phyloP scores from a whole-genome alignment of 2,888 invertebrate genomes.

The Tribolium freemani region DNA sequence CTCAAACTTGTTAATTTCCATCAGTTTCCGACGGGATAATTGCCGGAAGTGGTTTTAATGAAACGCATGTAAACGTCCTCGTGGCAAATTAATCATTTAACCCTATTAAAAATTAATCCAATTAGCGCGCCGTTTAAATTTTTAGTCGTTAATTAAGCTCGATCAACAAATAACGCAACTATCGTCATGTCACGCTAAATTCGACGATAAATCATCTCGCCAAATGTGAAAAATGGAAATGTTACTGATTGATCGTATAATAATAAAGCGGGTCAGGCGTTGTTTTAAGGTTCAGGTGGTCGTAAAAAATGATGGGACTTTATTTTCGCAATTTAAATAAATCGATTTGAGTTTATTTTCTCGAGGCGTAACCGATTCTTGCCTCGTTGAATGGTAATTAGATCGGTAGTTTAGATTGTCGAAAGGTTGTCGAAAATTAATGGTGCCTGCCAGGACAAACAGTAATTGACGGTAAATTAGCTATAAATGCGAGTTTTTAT shows the following conservation, averaged over 20 bases:
- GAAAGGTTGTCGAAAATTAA: slow-evolving; percentile 21
- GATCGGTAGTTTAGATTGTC: slow-evolving; percentile 5
- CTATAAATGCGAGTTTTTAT: slow-evolving; percentile 6
- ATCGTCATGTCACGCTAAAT: not conserved
- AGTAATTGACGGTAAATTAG: slow-evolving; percentile 15
- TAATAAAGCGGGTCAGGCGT: slow-evolving; percentile 12
- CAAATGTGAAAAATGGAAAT: too few species aligned
- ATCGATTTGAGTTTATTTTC: slow-evolving; percentile 5
- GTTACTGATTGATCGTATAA: not conserved
- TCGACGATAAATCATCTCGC: not conserved
- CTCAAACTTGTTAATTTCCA: too few species aligned
- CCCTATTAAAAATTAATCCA: not conserved
- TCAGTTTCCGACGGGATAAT: not conserved
- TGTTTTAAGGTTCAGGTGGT: slow-evolving; percentile 9
- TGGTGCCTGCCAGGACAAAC: slow-evolving; percentile 6
- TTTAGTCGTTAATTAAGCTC: not conserved
- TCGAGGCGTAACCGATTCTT: too few species aligned
- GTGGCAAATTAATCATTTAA: not conserved
- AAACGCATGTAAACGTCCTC: not conserved
- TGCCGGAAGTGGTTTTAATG: not conserved
- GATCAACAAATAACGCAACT: not conserved
- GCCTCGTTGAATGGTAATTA: not conserved
- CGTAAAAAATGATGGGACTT: slow-evolving; percentile 6
- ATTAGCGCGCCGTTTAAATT: not conserved
- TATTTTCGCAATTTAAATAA: slow-evolving; percentile 1